Conservation (phyloP, 1,140 invertebrate genomes). For the Nasonia longicornis region DNA sequence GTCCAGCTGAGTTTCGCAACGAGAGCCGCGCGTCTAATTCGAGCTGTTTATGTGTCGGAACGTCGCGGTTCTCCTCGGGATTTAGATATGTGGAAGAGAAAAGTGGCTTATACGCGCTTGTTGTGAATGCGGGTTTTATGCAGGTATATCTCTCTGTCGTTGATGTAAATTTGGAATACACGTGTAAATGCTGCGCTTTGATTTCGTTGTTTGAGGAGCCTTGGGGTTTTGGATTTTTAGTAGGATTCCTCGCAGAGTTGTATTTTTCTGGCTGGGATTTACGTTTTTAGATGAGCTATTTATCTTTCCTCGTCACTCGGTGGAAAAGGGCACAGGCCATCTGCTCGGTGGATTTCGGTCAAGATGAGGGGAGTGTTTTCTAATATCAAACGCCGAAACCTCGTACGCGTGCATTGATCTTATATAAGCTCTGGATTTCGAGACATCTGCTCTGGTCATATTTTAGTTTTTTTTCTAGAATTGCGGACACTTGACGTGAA, state of each 20-base stretch:
- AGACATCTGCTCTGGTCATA: neutral
- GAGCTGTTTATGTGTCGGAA: neutral
- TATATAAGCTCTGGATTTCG: neutral
- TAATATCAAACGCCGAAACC: neutral
- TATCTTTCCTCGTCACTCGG: neutral
- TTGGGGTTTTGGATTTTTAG: neutral
- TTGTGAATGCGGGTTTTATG: too few relatives aligned
- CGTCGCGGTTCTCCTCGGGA: neutral
- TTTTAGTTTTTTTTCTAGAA: neutral
- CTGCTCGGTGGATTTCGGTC: slow-evolving; percentile 11
- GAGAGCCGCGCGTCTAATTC: neutral
- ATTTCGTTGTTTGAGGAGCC: too few relatives aligned
- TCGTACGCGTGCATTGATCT: neutral
- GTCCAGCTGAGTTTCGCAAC: neutral
- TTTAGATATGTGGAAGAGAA: neutral
- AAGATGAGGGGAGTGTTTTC: neutral
- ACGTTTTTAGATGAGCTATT: neutral
- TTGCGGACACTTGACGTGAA: neutral
- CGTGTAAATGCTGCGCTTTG: neutral
- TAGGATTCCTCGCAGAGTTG: neutral
- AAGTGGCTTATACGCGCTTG: neutral
- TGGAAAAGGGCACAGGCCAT: neutral
- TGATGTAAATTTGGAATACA: neutral
- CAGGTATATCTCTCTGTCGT: neutral
- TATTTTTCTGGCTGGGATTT: neutral